A percentile compares a stretch with the other conserved stretches of the same genome.
Evolutionary conservation across 2,797 vertebrate species (phyloP).

Genomic region (Merluccius polli): DNA sequence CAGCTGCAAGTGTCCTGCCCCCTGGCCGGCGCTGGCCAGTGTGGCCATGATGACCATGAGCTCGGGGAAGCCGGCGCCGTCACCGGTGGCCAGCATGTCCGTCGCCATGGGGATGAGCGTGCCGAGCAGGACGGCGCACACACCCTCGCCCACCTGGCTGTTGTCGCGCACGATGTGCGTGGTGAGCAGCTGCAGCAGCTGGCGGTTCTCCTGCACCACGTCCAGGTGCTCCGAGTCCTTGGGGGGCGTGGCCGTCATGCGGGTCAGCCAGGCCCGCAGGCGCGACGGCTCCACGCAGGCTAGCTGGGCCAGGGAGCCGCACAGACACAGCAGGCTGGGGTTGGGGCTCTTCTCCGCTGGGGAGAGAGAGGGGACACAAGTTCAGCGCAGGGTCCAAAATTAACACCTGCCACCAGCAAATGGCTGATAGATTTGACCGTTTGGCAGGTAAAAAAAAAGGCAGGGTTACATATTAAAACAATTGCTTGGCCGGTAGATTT

Average conservation of each 20-base stretch:
- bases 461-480: too few relatives aligned
- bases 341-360: conserved; percentile 97
- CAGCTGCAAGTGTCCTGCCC: conserved; percentile 94
- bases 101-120: conserved; percentile 98
- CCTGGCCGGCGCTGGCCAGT: conserved; percentile 92
- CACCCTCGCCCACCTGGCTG: conserved; percentile 98
- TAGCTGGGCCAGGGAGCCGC: conserved; percentile 93
- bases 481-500: too few relatives aligned
- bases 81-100: conserved; percentile 92
- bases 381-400: too few relatives aligned
- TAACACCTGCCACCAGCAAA: too few relatives aligned
- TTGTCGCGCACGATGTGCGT: conserved; percentile 96
- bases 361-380: background rate
- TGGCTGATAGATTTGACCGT: too few relatives aligned
- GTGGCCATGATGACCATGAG: conserved; percentile 99
- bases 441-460: too few relatives aligned
- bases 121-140: conserved; percentile 93
- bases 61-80: conserved; percentile 94
- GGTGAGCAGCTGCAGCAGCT: conserved; percentile 90
- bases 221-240: conserved; percentile 95
- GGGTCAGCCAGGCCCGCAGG: conserved; percentile 92
- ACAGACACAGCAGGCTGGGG: conserved; percentile 89
- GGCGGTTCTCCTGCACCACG: conserved; percentile 94
- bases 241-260: conserved; percentile 91
- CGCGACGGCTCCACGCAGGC: conserved; percentile 89